phyloP scores from a whole-genome alignment of 2,113 vertebrate species.

The Tragelaphus imberbis region DNA sequence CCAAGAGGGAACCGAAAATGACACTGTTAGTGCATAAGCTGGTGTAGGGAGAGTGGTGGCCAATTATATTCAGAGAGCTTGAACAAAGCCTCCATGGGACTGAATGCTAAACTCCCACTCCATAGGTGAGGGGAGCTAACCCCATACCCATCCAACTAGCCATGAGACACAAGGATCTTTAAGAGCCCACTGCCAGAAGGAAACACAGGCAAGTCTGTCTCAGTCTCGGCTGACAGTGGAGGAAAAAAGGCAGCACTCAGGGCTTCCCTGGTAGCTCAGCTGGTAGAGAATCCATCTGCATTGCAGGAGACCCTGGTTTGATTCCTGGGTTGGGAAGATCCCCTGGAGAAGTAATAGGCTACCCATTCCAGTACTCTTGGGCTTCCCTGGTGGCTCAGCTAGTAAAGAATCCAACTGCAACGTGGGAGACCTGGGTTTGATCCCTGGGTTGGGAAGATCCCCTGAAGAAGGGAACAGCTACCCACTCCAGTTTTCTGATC shows the following conservation, averaged over 20 bases:
- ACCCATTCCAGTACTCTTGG: neutral
- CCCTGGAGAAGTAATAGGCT: neutral
- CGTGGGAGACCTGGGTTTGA: neutral
- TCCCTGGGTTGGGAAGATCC: neutral
- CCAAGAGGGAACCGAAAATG: neutral
- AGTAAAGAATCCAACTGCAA: neutral
- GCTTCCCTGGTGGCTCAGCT: neutral
- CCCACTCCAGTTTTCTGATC: neutral
- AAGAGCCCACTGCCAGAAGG: neutral
- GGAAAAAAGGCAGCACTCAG: fast-evolving
- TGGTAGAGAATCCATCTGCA: neutral
- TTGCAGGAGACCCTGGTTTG: neutral
- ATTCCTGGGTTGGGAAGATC: neutral
- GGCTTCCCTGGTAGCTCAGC: neutral
- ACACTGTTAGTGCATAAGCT: neutral
- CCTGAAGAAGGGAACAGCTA: neutral
- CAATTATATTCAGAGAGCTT: neutral
- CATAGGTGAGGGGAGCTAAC: neutral
- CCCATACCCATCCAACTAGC: no score
- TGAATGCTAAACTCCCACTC: neutral
- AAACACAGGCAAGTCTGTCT: neutral
- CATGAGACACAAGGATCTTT: no score
- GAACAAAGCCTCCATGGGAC: fast-evolving
- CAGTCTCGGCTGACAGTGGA: neutral
- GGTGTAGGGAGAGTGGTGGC: neutral